phyloP scores from a whole-genome alignment of 2,113 vertebrate species.

The Sapayoa aenigma region DNA sequence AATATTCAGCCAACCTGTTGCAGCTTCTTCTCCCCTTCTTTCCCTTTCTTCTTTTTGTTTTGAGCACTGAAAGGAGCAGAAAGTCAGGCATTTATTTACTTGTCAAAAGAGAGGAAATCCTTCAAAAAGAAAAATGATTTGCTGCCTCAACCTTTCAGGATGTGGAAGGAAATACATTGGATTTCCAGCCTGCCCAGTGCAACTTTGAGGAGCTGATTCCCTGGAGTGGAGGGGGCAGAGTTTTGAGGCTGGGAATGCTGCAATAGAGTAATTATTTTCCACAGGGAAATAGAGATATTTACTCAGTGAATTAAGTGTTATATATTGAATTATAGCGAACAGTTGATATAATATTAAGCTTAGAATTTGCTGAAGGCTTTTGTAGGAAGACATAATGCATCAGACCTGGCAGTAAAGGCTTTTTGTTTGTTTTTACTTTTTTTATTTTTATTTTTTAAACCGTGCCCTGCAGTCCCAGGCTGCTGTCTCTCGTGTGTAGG shows the following conservation, averaged over 20 bases:
- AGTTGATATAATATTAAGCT: background rate
- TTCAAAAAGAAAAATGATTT: constrained; percentile 60
- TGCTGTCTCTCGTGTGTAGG: accelerated
- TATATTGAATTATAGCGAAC: background rate
- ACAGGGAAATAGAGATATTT: background rate
- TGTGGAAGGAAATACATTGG: background rate
- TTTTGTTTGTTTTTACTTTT: accelerated
- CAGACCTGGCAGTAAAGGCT: background rate
- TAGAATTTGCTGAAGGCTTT: background rate
- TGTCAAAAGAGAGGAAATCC: constrained; percentile 59
- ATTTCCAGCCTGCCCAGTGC: background rate
- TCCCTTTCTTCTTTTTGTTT: constrained; percentile 16
- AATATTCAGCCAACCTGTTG: constrained; percentile 28
- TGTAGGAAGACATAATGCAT: background rate
- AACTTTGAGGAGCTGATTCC: background rate
- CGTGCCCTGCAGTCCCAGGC: background rate
- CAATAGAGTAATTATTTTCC: accelerated
- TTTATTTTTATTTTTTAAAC: accelerated
- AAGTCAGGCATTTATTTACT: constrained; percentile 56
- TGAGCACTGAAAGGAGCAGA: background rate
- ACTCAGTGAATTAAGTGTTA: background rate
- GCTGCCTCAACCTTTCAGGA: background rate
- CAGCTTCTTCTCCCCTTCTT: constrained; percentile 4
- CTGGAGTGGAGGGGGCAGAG: background rate
- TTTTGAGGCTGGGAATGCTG: background rate